Percentiles rank a stretch among this genome's conserved stretches.
These are phyloP conservation scores for Stegophylla sp. DNA, from an alignment of 2,888 invertebrate genomes.

Conservation along the genomic window DNA sequence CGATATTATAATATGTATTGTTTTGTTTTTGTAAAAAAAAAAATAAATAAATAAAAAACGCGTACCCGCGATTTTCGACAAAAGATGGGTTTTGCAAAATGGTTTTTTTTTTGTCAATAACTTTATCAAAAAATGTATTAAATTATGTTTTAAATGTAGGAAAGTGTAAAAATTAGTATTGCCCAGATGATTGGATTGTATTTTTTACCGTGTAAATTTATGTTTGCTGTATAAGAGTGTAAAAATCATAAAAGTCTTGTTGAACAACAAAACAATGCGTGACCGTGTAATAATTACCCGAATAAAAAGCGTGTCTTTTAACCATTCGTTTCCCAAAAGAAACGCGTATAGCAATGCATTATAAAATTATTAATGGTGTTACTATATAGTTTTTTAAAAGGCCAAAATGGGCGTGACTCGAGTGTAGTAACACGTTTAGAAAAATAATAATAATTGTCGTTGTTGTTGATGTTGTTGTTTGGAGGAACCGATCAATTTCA, in stretches of 20 bases:
- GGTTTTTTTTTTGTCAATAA: background rate
- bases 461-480: no score
- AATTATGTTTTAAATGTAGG: background rate
- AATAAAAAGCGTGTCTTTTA: conserved; percentile 31
- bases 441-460: no score
- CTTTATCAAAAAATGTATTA: background rate
- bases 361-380: conserved; percentile 9
- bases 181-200: background rate
- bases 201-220: background rate
- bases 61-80: no score
- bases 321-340: conserved; percentile 1
- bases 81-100: no score
- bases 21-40: background rate
- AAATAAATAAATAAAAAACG: no score
- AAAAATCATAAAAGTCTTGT: conserved; percentile 1
- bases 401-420: conserved; percentile 5
- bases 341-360: background rate
- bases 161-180: background rate
- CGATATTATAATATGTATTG: background rate
- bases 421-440: conserved; percentile 1
- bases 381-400: conserved; percentile 23
- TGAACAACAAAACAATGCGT: background rate
- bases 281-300: conserved; percentile 4
- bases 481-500: conserved; percentile 7
- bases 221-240: background rate